Evolutionary conservation across 2,888 invertebrate species (phyloP), one percentile per base, ranked within the genome.

Genomic region (Cheilosia vernalis): DNA sequence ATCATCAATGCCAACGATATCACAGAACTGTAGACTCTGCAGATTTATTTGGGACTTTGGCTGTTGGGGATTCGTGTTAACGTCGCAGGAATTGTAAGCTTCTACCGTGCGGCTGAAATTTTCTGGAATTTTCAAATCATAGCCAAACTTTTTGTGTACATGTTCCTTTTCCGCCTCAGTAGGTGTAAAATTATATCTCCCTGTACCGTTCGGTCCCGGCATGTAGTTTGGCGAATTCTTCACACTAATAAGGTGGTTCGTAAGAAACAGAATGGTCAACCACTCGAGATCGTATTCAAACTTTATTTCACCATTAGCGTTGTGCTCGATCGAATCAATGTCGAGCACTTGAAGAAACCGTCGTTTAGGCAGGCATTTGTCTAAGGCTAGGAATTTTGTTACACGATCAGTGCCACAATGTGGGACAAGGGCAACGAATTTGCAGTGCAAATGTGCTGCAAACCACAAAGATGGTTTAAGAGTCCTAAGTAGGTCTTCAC

Each of bases 381-480:
- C 99, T n/a, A 99, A 92, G 0, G 98, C 97, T 87, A 99, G 92
- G 92, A 99, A 99, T 90, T 96, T 97, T 0, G 98, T 97, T 0
- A 90, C 87, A 24, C 91, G 91, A n/a, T 92, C 91, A 17, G 92
- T 92, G 78, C 94, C 91, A 30, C 93, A 92, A 91, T 98, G 98
- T 42, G 95, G 94, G 5, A 99, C 95, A 2, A 97, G 88, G 0
- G 99, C 99, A 13, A 97, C 95, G 93, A 98, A 99, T 92, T 98
- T 97, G 88, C 97, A 97, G 92, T 99, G 99, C 87, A 99, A 93
- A 93, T 99, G 99, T 37, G 98, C 99, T 9, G 98, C 93, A 93
- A 99, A 99, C 99, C 99, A 99, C 92, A 97, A 97, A 0, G 93
- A 93, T 9, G 99, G 99, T 90, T 97, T 95, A 69, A 99, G 91